These are phyloP conservation scores for Ctenopoma kingsleyae DNA, from an alignment of 2,797 vertebrate species.

Conservation along the genomic window DNA sequence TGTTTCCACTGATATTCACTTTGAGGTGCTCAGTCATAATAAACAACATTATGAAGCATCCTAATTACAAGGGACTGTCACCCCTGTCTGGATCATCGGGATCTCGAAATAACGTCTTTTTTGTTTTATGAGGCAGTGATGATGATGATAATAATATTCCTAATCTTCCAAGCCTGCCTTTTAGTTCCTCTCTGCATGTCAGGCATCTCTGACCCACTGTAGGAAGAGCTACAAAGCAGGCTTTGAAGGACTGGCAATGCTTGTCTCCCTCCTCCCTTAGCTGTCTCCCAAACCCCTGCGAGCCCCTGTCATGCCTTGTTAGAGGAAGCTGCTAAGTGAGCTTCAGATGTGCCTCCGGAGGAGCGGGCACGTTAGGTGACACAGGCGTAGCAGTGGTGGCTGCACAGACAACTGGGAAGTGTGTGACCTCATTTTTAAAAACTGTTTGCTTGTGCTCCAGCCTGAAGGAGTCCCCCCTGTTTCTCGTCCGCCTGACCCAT, in stretches of 20 bases:
- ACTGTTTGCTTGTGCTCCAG: conserved; percentile 65
- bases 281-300: conserved; percentile 33
- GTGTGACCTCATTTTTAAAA: conserved; percentile 57
- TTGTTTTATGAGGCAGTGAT: conserved; percentile 33
- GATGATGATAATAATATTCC: conserved; percentile 46
- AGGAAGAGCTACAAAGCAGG: conserved; percentile 28
- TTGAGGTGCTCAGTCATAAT: conserved; percentile 28
- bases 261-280: conserved; percentile 13
- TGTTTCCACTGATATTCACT: conserved; percentile 11
- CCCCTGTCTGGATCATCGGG: conserved; percentile 35
- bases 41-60: conserved; percentile 30
- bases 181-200: conserved; percentile 26
- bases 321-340: conserved; percentile 74
- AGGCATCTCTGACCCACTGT: conserved; percentile 39
- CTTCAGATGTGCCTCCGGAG: conserved; percentile 65
- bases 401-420: conserved; percentile 39
- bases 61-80: conserved; percentile 43
- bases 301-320: conserved; percentile 71
- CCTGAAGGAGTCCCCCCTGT: conserved; percentile 58
- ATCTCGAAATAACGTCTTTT: conserved; percentile 23
- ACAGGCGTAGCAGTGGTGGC: conserved; percentile 33
- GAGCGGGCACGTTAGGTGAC: conserved; percentile 56
- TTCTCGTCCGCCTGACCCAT: conserved; percentile 42
- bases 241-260: conserved; percentile 40
- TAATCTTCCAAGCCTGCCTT: conserved; percentile 60